Base-by-base conservation (phyloP, 1,140 invertebrate genomes). In the Drosophila nigromelanica region DNA sequence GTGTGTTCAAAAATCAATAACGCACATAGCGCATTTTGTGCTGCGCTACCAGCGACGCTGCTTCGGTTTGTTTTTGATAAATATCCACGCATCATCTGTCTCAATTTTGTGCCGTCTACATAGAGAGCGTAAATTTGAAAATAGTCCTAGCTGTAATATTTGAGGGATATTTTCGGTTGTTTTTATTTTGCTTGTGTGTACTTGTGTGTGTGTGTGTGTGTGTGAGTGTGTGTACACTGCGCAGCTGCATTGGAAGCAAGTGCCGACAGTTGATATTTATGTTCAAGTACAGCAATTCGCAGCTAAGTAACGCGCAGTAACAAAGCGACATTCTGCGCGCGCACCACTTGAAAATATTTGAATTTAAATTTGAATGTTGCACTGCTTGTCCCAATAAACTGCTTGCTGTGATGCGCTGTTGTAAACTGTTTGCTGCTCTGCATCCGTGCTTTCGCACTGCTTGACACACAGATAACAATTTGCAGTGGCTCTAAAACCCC, bases 1-100 rank as follows among this genome's bases (percentile, higher is more conserved):
- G 30, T 50, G 33, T 30, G 3, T 40, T 61, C 68, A 66, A 87
- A 86, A 86, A 86, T 86, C 81, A 86, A 86, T 86, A 86, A 76
- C 73, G 80, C 68, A 85, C 72, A 33, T 51, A 71, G 63, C 70
- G 69, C 73, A 67, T 61, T 72, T 54, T 33, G 8, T 21, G 40
- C 42, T 18, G 14, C 14, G 33, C 55, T 15, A 45, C 11, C 51
- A 55, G 27, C 78, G 50, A 60, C 76, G 60, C 72, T 76, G 60
- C 48, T 64, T 68, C 80, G 60, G 76, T 80, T 80, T 85, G 55
- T 66, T 80, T 77, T 71, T 78, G 62, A 67, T 51, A 60, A 72
- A 63, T 62, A 73, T 63, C 54, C 66, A 58, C 54, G 48, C 18
- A 27, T n/a, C 18, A 73, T 56, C 43, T 62, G 43, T 61, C 37